Evolutionary conservation across 2,797 vertebrate genomes (phyloP), one percentile per base, ranked within the genome.

Genomic region (Chaunax sp.): DNA sequence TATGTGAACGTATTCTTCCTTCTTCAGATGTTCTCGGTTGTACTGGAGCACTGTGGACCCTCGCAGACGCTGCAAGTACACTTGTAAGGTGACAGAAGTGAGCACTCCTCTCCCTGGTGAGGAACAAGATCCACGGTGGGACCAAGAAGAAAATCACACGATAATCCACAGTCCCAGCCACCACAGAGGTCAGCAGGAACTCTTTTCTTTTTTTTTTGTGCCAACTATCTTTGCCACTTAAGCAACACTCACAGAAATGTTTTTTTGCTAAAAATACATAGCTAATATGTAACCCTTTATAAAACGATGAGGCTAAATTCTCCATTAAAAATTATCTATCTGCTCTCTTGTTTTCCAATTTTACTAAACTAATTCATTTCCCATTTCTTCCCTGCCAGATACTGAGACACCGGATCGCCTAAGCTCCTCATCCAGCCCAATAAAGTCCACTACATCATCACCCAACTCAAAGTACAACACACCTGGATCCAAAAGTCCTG

Each of bases 1-100:
- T 40, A 35, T 22, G 3, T 35, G 16, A 55, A 33, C 0, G 25
- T n/a, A 23, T 16, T 22, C 1, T 54, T 67, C 12, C 16, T 50
- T 68, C 25, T 68, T 2, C 40, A 98, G 96, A 85, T 98, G 96
- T 69, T 96, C 95, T 38, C 95, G 96, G 9, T 91, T 96, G 80
- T 98, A 96, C 73, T 98, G 96, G 96, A 98, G 96, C 92, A 98
- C 96, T 0, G 90, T 95, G 71, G 95, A 98, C 73, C 95, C 96
- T n/a, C 93, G 95, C 41, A 93, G 91, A 56, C 95, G 92, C 74
- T 97, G 96, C 80, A 94, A 87, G 84, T 98, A 98, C 91, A 97
- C 94, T 66, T 98, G 95, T 78, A 94, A 93, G 66, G 94, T 98
- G 72, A 93, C 94, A 4, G 96, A 97, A 73, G 93, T 95, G 60